Conservation (phyloP, 2,888 invertebrate genomes). For the Hemithea aestivaria region DNA sequence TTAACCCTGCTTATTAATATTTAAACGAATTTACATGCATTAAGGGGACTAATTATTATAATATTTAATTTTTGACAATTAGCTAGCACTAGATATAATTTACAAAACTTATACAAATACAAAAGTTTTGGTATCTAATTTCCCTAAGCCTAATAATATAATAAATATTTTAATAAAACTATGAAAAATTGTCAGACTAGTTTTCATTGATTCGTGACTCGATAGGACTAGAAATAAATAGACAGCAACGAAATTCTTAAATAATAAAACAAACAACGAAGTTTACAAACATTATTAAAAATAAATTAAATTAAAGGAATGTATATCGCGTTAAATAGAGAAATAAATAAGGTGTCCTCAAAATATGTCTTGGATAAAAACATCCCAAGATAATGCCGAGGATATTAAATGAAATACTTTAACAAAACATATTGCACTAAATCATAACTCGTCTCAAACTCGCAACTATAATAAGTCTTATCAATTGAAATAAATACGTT, state of each 20-base stretch:
- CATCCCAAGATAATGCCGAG: too few relatives aligned
- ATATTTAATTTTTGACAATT: slow-evolving; percentile 10
- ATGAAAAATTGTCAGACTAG: slow-evolving; percentile 36
- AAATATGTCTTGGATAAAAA: slow-evolving; percentile 10
- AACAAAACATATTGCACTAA: slow-evolving; percentile 27
- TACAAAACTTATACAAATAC: slow-evolving; percentile 43
- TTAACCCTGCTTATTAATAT: slow-evolving; percentile 40
- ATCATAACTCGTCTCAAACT: slow-evolving; percentile 12
- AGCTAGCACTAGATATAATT: slow-evolving; percentile 24
- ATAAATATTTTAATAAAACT: slow-evolving; percentile 10
- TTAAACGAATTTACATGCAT: slow-evolving; percentile 42
- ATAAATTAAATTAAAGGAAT: slow-evolving; percentile 45
- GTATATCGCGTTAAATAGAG: slow-evolving; percentile 35
- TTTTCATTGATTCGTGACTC: slow-evolving; percentile 36
- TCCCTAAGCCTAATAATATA: slow-evolving; percentile 13
- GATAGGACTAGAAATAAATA: slow-evolving; percentile 43
- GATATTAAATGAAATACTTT: slow-evolving; percentile 3
- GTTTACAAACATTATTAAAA: slow-evolving; percentile 25
- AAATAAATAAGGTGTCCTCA: slow-evolving; percentile 10
- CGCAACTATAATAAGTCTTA: slow-evolving; percentile 34
- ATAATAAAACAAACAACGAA: slow-evolving; percentile 48
- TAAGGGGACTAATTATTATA: slow-evolving; percentile 26
- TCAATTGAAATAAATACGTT: slow-evolving; percentile 21
- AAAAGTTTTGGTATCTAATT: slow-evolving; percentile 23
- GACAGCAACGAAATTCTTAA: slow-evolving; percentile 36